Evolutionary conservation across 2,888 invertebrate species (phyloP).

Genomic region (Drosophila algonquin): DNA sequence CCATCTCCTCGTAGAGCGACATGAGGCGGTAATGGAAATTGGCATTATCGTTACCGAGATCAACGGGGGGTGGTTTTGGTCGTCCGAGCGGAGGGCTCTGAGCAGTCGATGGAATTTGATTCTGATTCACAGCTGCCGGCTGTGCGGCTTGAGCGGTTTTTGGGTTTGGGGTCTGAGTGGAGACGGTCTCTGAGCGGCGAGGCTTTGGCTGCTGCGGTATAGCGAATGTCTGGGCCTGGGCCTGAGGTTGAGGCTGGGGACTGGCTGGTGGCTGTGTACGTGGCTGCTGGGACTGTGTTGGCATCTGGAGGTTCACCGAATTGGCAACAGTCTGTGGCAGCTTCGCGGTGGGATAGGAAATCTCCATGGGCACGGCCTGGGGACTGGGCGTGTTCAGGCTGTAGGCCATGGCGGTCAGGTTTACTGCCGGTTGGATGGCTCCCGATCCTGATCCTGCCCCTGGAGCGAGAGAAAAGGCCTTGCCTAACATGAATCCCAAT

Average conservation of each 20-base stretch:
- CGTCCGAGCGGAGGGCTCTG: not conserved
- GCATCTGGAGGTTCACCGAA: conserved; percentile 1
- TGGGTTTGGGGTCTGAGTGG: conserved; percentile 12
- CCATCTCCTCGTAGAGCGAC: conserved; percentile 65
- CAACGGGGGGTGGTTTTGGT: conserved; percentile 25
- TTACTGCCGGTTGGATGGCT: conserved; percentile 21
- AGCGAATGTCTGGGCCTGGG: not conserved
- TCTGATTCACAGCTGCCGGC: not conserved
- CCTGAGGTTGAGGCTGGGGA: not conserved
- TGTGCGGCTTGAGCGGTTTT: conserved; percentile 13
- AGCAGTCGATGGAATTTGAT: not conserved
- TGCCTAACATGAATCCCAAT: too few relatives aligned
- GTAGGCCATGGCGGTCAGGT: conserved; percentile 34
- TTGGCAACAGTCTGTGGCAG: conserved; percentile 3
- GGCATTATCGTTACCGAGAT: conserved; percentile 61
- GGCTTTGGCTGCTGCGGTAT: conserved; percentile 37
- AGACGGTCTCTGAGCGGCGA: conserved; percentile 38
- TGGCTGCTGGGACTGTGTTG: not conserved
- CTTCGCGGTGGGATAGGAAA: conserved; percentile 42
- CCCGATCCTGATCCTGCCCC: not conserved
- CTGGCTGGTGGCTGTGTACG: not conserved
- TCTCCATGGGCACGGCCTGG: conserved; percentile 51
- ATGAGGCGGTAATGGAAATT: conserved; percentile 75
- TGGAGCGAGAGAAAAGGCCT: conserved; percentile 33
- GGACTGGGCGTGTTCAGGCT: conserved; percentile 57